A percentile compares a stretch with the other conserved stretches of the same genome.
Evolutionary conservation across 2,113 vertebrate species (phyloP).

Genomic region (Origma solitaria): DNA sequence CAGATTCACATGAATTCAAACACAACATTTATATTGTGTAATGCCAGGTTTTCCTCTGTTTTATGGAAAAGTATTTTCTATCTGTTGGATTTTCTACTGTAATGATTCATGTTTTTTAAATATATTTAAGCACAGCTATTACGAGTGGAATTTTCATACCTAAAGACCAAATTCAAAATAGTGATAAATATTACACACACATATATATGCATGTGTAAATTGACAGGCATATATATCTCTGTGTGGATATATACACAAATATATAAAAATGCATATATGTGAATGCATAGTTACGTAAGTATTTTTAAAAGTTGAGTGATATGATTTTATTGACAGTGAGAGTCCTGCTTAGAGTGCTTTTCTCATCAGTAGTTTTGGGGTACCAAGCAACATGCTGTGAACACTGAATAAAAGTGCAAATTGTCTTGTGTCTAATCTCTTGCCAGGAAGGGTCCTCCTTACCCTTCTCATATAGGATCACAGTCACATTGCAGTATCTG

Average conservation of each 20-base stretch:
- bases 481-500: background rate
- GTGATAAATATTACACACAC: background rate
- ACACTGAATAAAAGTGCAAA: background rate
- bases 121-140: background rate
- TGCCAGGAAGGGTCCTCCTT: background rate
- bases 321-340: background rate
- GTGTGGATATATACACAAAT: background rate
- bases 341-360: background rate
- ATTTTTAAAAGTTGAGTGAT: background rate
- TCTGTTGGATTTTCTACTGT: background rate
- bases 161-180: background rate
- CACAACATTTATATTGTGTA: background rate
- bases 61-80: background rate
- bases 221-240: background rate
- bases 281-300: background rate
- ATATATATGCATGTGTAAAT: background rate
- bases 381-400: background rate
- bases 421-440: background rate
- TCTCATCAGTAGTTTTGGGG: background rate
- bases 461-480: background rate
- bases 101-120: background rate
- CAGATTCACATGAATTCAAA: background rate
- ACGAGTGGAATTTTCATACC: background rate
- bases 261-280: background rate
- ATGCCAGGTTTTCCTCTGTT: background rate